Evolutionary conservation across 2,797 vertebrate genomes (phyloP), one percentile per base, ranked within the genome.

Genomic region (Tragopan temminckii): DNA sequence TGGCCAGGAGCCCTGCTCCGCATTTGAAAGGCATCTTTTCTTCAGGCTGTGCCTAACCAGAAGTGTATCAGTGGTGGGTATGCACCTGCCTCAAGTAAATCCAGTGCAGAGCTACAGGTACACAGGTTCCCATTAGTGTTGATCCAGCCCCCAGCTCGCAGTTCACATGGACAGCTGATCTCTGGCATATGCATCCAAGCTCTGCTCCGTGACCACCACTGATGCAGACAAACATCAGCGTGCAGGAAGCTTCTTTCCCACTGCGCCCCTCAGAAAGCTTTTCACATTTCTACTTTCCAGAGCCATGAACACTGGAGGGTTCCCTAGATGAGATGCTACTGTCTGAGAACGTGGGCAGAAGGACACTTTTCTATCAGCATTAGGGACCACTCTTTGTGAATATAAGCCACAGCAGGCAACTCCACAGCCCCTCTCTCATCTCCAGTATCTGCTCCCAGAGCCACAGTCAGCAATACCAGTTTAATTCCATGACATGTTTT

Each of bases 261-360:
- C 16, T 7, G 19, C 31, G 45, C 23, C 43, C 53, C n/a, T 83
- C 84, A 64, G 15, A 14, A 58, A 57, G 16, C 48, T 67, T 55
- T 57, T 86, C 48, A 43, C 5, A 5, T 13, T 38, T 42, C 31
- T 50, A 2, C 36, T 78, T 69, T 45, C 55, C 29, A 19, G 74
- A 64, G 69, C 77, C 11, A 1, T 35, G 18, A 72, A 35, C 6
- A 33, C 6, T 0, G 0, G 29, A 66, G 10, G 7, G 42, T 13
- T 80, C 70, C 45, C 83, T 16, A 24, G 78, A 46, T 66, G 21
- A 63, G 46, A 42, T 23, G 57, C 19, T 48, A 42, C 36, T 36
- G 16, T 25, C 80, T 42, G 35, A n/a, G 9, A 53, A 4, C 4
- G 1, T 25, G 23, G 15, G 8, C 35, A 66, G 70, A 80, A 78